Evolutionary conservation across 2,113 vertebrate species (phyloP).

Genomic region (human (Homo sapiens)): GRCh38 chr13:104873001-104873500

Average conservation of each 20-base stretch:
- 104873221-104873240: background rate
- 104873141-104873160: background rate
- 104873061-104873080: background rate
- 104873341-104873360: background rate
- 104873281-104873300: background rate
- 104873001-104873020: background rate
- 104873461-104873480: background rate
- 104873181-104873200: background rate
- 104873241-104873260: rapidly evolving
- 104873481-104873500: background rate
- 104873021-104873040: background rate
- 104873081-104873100: background rate
- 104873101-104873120: background rate
- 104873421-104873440: rapidly evolving
- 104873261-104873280: background rate
- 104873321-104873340: rapidly evolving
- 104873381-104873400: background rate
- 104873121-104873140: background rate
- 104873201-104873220: background rate
- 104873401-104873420: background rate
- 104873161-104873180: background rate
- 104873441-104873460: rapidly evolving
- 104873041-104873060: background rate
- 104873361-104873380: background rate
- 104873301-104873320: rapidly evolving